Base-by-base conservation (phyloP, 2,113 vertebrate species). In the Motacilla tschutschensis region DNA sequence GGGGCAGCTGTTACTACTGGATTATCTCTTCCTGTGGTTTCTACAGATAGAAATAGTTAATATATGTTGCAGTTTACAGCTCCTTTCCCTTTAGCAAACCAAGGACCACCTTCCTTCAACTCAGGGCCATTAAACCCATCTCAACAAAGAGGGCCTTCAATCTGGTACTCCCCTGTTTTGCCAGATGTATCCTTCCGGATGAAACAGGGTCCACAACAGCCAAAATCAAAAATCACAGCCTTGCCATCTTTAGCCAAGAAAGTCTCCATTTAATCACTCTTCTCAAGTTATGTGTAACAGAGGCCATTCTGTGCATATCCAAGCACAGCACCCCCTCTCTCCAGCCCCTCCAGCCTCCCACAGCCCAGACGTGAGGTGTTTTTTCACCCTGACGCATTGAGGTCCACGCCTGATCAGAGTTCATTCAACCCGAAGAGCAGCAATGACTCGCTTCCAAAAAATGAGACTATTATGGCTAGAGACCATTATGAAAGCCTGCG, bases 1-100 rank as follows among this genome's bases (percentile, higher is more conserved):
- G 92, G 79, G 95, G 80, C 89, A 95, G 90, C 89, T 87, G 92
- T 70, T 93, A 87, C 96, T 97, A 94, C 95, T 94, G 93, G 88
- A 79, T 94, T 94, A 93, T 87, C 46, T 93, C 59, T 77, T 91
- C 46, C 48, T 38, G 48, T 47, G 64, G 69, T 83, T 93, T 89
- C 64, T 80, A 54, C 65, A 83, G 71, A 66, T 77, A 74, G 33
- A 43, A 75, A 72, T 10, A 74, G 70, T 84, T 79, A 88, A 87
- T 69, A 51, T 0, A 2, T 18, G 41, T 70, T 76, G 69, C 57
- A n/a, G 54, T 79, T 79, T 3, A 1, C 29, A 51, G 35, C 29
- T 57, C 35, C 35, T 67, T 72, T 73, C 46, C 70, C 85, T 85
- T 78, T 59, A 65, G 48, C 65, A 35, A 31, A 59, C 64, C 46